These are phyloP conservation scores for Hippoglossus hippoglossus DNA, from an alignment of 2,797 vertebrate genomes.

Conservation along the genomic window DNA sequence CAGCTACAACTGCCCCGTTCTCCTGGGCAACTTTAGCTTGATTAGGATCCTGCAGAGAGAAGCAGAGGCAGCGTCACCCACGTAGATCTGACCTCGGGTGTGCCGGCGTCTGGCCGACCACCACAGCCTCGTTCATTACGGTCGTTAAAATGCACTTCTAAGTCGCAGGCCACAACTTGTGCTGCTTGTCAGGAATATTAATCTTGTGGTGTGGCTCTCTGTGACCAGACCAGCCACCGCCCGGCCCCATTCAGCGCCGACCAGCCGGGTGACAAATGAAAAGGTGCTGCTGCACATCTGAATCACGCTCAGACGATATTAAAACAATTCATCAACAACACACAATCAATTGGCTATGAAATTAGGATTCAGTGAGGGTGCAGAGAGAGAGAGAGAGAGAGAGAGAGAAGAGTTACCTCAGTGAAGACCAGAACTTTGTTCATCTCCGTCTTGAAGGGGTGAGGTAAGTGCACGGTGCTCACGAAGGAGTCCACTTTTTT, in stretches of 20 bases:
- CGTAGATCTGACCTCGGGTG: background rate
- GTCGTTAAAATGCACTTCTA: constrained; percentile 15
- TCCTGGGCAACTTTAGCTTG: constrained; percentile 83
- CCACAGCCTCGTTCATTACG: constrained; percentile 10
- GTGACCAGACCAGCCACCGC: constrained; percentile 3
- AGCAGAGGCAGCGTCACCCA: background rate
- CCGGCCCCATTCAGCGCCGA: constrained; percentile 3
- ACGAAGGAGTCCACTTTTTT: constrained; percentile 91
- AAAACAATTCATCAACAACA: constrained; percentile 46
- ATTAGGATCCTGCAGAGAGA: constrained; percentile 79
- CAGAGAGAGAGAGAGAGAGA: no score
- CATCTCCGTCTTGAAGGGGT: constrained; percentile 80
- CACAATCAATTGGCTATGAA: constrained; percentile 5
- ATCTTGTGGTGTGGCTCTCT: background rate
- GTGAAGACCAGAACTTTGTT: constrained; percentile 93
- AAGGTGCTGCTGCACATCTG: constrained; percentile 35
- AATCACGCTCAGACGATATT: constrained; percentile 23
- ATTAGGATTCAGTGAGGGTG: constrained; percentile 24
- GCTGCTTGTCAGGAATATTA: constrained; percentile 7
- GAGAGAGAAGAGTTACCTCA: constrained; percentile 79
- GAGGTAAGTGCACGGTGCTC: constrained; percentile 84
- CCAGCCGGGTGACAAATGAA: constrained; percentile 11
- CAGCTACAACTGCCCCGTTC: constrained; percentile 85
- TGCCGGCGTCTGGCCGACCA: background rate
- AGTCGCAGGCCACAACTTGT: constrained; percentile 9